These are phyloP conservation scores for Squalus acanthias DNA, from an alignment of 2,797 vertebrate genomes.

Conservation along the genomic window DNA sequence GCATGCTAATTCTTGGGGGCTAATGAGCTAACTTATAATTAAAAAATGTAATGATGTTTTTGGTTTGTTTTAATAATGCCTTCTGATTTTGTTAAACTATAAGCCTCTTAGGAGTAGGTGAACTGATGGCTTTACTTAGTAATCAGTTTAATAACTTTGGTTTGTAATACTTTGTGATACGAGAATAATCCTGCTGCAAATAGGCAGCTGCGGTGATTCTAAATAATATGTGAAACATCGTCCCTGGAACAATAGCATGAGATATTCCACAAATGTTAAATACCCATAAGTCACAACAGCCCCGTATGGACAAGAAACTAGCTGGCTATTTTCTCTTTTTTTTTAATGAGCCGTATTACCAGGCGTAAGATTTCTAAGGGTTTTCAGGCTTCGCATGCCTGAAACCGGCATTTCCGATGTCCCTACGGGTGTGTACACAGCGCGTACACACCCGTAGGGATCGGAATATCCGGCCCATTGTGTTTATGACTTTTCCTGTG, in stretches of 20 bases:
- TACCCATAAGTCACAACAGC: neutral
- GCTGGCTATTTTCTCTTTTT: too few relatives aligned
- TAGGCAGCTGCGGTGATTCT: neutral
- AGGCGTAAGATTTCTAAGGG: too few relatives aligned
- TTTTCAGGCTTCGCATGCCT: too few relatives aligned
- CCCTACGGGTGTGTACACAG: too few relatives aligned
- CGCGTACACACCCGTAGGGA: too few relatives aligned
- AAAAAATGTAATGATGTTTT: neutral
- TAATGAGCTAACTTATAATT: slow-evolving; percentile 27
- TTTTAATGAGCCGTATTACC: too few relatives aligned
- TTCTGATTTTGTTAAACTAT: neutral
- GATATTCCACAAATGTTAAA: neutral
- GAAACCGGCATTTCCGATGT: too few relatives aligned
- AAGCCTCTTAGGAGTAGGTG: neutral
- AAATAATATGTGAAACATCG: neutral
- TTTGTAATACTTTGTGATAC: neutral
- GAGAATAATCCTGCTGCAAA: neutral
- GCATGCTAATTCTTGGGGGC: neutral
- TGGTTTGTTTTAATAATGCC: neutral
- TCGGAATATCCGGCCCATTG: too few relatives aligned
- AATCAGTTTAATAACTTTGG: neutral
- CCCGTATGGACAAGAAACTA: too few relatives aligned
- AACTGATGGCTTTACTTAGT: neutral
- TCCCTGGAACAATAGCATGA: neutral
- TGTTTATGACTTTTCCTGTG: neutral